phyloP scores from a whole-genome alignment of 2,113 vertebrate species.

The Tachysurus vachellii region DNA sequence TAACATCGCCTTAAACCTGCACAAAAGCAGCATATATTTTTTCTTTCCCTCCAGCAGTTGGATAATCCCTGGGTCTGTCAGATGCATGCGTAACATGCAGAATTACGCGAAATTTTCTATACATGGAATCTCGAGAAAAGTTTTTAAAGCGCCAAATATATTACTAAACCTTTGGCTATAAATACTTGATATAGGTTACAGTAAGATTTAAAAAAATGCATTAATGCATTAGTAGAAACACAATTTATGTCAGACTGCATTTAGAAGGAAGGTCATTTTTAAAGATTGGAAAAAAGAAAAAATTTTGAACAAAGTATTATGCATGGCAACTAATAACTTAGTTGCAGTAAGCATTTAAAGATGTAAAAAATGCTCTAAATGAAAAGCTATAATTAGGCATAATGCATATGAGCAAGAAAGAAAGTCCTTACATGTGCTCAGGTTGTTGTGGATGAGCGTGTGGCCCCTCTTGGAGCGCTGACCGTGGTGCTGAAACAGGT shows the following conservation, averaged over 20 bases:
- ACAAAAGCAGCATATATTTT: conserved; percentile 5
- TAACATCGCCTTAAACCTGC: conserved; percentile 80
- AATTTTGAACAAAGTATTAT: background rate
- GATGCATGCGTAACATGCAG: background rate
- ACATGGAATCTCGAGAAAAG: background rate
- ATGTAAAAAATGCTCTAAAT: background rate
- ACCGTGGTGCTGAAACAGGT: conserved; percentile 71
- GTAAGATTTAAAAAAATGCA: background rate
- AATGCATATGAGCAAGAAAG: background rate
- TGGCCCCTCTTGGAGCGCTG: conserved; percentile 59
- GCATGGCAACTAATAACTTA: background rate
- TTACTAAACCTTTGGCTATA: background rate
- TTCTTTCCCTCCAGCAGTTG: background rate
- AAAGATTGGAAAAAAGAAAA: background rate
- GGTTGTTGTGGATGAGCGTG: conserved; percentile 22
- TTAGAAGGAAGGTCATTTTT: background rate
- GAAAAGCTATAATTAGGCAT: background rate
- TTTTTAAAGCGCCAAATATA: background rate
- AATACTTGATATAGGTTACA: no score
- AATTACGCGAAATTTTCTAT: background rate
- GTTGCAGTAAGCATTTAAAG: background rate
- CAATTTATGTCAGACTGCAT: background rate
- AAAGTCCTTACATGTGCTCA: conserved; percentile 66
- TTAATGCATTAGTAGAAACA: background rate
- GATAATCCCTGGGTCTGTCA: background rate